Percentiles rank a stretch among this genome's conserved stretches.
phyloP scores from a whole-genome alignment of 23 tunicate genomes.

The Ciona savignyi region DNA sequence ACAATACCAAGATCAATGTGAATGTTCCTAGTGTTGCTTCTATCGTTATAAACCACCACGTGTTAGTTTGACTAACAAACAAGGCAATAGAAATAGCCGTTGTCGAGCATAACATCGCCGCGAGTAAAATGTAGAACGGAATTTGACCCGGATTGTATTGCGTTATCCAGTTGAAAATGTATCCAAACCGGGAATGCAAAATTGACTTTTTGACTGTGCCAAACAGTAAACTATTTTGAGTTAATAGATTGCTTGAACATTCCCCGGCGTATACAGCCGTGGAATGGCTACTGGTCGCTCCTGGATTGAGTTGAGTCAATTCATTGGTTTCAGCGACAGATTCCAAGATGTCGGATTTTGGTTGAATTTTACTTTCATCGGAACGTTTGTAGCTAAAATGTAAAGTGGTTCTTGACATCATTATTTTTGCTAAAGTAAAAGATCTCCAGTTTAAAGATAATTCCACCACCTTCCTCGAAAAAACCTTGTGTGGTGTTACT shows the following conservation, averaged over 20 bases:
- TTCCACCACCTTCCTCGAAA: no score
- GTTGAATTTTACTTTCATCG: neutral
- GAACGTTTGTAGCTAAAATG: neutral
- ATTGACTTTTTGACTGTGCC: conserved; percentile 49
- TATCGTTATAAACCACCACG: neutral
- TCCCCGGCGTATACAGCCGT: neutral
- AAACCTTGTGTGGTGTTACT: no score
- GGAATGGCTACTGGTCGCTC: neutral
- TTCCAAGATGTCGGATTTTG: neutral
- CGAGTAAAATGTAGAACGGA: conserved; percentile 42
- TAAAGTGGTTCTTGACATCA: no score
- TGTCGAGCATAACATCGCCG: conserved; percentile 34
- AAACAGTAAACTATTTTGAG: neutral
- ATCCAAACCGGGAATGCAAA: conserved; percentile 32
- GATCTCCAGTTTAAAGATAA: no score
- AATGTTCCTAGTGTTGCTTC: neutral
- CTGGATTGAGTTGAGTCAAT: neutral
- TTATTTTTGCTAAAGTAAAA: no score
- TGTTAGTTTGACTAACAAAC: conserved; percentile 2
- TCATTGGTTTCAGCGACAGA: neutral
- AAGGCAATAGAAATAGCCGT: conserved; percentile 19
- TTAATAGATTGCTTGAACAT: no score
- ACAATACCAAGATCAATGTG: neutral
- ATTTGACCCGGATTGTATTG: conserved; percentile 36
- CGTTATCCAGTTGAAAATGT: conserved; percentile 37